These are phyloP conservation scores for Charina bottae DNA, from an alignment of 2,113 vertebrate species.

Conservation along the genomic window DNA sequence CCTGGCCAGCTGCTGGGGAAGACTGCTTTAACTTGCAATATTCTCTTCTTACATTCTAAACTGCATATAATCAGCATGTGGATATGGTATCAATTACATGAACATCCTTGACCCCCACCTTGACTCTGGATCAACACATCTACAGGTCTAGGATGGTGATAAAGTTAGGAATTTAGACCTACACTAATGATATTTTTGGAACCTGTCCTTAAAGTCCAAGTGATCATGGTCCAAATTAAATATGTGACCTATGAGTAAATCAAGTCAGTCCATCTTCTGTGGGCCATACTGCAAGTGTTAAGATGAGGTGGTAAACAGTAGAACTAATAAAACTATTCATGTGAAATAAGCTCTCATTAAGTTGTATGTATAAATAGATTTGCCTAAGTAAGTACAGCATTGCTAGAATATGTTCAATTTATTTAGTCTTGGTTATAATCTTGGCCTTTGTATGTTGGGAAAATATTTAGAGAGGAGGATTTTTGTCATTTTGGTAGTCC, in stretches of 20 bases:
- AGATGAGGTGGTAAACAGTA: background rate
- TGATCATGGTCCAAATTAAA: background rate
- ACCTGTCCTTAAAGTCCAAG: background rate
- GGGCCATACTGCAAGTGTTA: background rate
- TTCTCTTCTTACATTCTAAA: background rate
- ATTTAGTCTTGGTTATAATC: background rate
- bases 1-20: background rate
- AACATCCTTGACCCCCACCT: background rate
- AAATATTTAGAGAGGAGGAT: background rate
- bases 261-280: background rate
- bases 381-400: background rate
- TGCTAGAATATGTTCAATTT: background rate
- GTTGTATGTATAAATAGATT: background rate
- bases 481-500: background rate
- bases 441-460: background rate
- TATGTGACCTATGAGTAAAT: background rate
- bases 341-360: background rate
- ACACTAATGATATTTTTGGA: background rate
- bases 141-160: too few relatives aligned
- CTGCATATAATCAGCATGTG: background rate
- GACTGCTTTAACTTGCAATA: background rate
- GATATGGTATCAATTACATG: background rate
- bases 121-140: background rate
- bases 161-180: background rate
- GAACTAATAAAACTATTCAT: background rate